A percentile compares a stretch with the other conserved stretches of the same genome.
phyloP scores from a whole-genome alignment of 2,888 invertebrate species.

The Brachyopa scutellaris region DNA sequence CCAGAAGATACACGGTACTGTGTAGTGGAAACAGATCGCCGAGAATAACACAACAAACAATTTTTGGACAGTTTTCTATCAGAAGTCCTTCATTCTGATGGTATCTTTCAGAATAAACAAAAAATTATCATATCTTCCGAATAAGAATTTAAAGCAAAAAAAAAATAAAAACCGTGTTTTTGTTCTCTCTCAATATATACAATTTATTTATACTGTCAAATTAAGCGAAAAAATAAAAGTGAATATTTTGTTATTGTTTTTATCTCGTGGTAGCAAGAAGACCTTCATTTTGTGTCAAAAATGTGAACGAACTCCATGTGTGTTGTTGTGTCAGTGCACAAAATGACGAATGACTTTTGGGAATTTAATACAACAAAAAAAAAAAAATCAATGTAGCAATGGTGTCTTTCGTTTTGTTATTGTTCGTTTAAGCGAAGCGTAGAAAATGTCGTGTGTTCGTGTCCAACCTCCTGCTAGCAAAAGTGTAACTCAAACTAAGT shows the following conservation, averaged over 20 bases:
- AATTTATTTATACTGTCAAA: background rate
- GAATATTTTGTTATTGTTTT: background rate
- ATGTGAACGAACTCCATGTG: constrained; percentile 54
- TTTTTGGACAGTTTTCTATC: constrained; percentile 82
- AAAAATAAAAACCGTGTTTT: constrained; percentile 11
- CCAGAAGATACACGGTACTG: constrained; percentile 62
- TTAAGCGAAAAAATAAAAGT: too few species aligned
- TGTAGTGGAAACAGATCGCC: constrained; percentile 70
- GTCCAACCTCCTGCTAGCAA: constrained; percentile 42
- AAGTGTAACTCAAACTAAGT: constrained; percentile 52
- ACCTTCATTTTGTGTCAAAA: constrained; percentile 47
- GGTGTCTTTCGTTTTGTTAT: background rate
- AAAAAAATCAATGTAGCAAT: background rate
- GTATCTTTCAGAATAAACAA: constrained; percentile 71
- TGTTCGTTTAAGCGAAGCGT: too few species aligned
- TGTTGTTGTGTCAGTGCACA: constrained; percentile 39
- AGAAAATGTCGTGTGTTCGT: constrained; percentile 56
- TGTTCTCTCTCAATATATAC: background rate
- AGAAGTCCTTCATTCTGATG: constrained; percentile 80
- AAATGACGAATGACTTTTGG: constrained; percentile 49
- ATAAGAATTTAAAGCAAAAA: constrained; percentile 7
- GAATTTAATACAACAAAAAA: constrained; percentile 12
- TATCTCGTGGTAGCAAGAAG: constrained; percentile 6
- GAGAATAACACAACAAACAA: constrained; percentile 74
- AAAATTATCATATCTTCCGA: constrained; percentile 32